These are phyloP conservation scores for Phalacrocorax pelagicus DNA, from an alignment of 2,113 vertebrate species.

Conservation along the genomic window DNA sequence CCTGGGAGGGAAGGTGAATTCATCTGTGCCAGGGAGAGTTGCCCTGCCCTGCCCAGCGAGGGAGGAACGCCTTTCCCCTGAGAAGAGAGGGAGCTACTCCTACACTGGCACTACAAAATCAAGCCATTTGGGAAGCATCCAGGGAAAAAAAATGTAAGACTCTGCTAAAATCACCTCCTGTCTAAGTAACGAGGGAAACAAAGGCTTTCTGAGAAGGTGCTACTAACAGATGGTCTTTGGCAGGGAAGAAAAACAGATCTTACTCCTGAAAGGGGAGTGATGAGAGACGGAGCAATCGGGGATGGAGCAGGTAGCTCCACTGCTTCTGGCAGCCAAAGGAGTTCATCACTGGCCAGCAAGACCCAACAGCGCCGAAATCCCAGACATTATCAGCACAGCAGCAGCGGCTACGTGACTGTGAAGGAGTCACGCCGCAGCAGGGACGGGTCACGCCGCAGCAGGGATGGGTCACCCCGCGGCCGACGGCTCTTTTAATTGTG, in stretches of 20 bases:
- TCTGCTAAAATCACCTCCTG: neutral
- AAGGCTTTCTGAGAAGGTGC: neutral
- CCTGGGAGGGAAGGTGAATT: neutral
- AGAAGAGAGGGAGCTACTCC: neutral
- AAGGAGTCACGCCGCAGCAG: neutral
- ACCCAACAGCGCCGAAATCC: fast-evolving
- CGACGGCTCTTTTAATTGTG: fast-evolving
- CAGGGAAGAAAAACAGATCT: neutral
- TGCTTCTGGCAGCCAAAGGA: neutral
- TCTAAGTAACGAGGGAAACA: neutral
- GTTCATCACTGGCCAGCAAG: neutral
- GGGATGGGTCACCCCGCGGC: neutral
- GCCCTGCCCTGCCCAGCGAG: neutral
- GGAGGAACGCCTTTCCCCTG: neutral
- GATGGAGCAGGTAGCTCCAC: neutral
- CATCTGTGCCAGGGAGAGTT: neutral
- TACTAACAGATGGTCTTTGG: neutral
- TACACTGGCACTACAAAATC: neutral
- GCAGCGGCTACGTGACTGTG: fast-evolving
- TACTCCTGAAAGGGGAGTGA: neutral
- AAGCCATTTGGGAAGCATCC: neutral
- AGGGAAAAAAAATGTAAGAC: neutral
- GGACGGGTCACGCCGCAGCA: neutral
- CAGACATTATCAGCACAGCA: fast-evolving
- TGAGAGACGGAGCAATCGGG: neutral